Percentiles rank a stretch among this genome's conserved stretches.
phyloP scores from a whole-genome alignment of 2,113 vertebrate species.

The Cottus gobio region DNA sequence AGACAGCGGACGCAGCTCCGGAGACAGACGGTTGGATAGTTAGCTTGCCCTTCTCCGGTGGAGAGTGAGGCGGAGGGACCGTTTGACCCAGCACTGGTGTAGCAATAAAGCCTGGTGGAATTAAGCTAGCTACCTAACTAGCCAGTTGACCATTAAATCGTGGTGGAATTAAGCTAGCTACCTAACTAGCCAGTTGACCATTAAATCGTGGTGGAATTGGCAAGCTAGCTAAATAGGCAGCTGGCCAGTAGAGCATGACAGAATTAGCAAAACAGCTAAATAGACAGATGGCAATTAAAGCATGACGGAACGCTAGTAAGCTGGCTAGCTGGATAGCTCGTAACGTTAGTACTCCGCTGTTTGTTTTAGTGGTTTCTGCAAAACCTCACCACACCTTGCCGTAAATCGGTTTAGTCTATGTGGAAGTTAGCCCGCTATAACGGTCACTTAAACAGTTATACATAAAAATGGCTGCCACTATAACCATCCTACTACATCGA shows the following conservation, averaged over 20 bases:
- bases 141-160: neutral
- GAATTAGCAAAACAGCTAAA: neutral
- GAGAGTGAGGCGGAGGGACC: no score
- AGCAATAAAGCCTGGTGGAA: no score
- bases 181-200: neutral
- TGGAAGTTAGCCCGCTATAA: neutral
- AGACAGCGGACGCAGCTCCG: no score
- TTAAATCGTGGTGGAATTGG: no score
- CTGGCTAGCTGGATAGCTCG: neutral
- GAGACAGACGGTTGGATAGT: no score
- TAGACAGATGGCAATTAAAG: neutral
- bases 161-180: neutral
- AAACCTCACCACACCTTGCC: neutral
- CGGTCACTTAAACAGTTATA: neutral
- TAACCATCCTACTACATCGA: no score
- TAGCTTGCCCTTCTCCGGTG: no score
- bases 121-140: neutral
- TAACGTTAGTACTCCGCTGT: neutral
- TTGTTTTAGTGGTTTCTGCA: neutral
- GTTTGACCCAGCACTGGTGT: no score
- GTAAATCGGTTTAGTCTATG: neutral
- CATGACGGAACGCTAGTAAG: no score
- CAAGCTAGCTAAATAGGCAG: neutral
- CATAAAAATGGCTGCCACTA: neutral
- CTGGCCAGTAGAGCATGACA: neutral